Evolutionary conservation across 2,888 invertebrate species (phyloP).

Genomic region (Lottia scabra): DNA sequence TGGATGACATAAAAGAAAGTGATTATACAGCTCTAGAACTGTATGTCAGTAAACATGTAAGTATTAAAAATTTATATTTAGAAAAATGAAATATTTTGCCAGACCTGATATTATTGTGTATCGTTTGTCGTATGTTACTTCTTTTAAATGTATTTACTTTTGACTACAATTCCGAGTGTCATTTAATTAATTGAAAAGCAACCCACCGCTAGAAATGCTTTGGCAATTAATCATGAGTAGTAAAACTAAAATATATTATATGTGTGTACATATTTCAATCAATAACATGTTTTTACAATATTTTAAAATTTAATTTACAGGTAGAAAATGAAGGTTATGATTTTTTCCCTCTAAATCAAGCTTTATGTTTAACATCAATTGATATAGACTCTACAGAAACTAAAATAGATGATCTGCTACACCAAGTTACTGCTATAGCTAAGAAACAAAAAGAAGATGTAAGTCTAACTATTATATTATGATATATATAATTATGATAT

Average conservation of each 20-base stretch:
- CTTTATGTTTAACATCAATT: conserved; percentile 64
- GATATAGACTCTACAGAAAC: conserved; percentile 68
- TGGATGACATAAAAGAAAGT: conserved; percentile 66
- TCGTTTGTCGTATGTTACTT: no score
- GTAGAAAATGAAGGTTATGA: conserved; percentile 62
- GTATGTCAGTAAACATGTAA: conserved; percentile 63
- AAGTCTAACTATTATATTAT: conserved; percentile 25
- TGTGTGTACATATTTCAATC: no score
- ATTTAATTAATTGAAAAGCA: neutral
- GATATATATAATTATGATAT: no score
- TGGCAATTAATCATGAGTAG: no score
- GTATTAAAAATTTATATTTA: conserved; percentile 16
- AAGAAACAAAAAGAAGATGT: conserved; percentile 67
- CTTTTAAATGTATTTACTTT: no score
- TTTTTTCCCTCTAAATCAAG: conserved; percentile 68
- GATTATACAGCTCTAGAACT: conserved; percentile 68
- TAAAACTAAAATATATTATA: no score
- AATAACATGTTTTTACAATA: no score
- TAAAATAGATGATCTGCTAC: conserved; percentile 66
- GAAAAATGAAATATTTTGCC: no score
- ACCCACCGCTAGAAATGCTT: neutral
- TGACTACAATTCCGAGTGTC: no score
- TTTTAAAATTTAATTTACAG: conserved; percentile 31
- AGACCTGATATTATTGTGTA: no score
- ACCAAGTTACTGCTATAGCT: conserved; percentile 64